These are phyloP conservation scores for Neria commutata DNA, from an alignment of 2,888 invertebrate genomes.

Conservation along the genomic window DNA sequence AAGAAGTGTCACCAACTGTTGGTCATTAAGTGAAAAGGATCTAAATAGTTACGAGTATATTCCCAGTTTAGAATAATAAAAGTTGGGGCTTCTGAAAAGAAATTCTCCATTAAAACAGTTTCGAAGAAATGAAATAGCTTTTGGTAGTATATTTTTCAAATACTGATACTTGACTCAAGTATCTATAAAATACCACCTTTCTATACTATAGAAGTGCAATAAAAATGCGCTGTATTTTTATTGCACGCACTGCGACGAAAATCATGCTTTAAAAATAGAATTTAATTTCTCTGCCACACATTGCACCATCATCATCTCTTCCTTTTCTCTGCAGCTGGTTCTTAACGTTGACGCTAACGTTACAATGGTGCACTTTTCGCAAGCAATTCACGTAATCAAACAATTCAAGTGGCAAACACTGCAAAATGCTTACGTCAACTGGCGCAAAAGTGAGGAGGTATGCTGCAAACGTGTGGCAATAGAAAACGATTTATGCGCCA, in stretches of 20 bases:
- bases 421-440: constrained; percentile 58
- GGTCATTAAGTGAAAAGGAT: too few relatives aligned
- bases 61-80: too few relatives aligned
- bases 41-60: too few relatives aligned
- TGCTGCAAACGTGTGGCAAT: constrained; percentile 30
- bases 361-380: constrained; percentile 40
- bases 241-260: too few relatives aligned
- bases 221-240: neutral
- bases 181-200: neutral
- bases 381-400: constrained; percentile 59
- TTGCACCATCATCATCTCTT: too few relatives aligned
- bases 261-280: constrained; percentile 4
- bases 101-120: too few relatives aligned
- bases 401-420: constrained; percentile 60
- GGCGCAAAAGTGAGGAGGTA: constrained; percentile 42
- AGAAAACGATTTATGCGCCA: constrained; percentile 56
- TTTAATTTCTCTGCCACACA: too few relatives aligned
- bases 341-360: too few relatives aligned
- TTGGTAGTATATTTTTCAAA: neutral
- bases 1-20: too few relatives aligned
- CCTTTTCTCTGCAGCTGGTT: neutral
- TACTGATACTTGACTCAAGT: neutral
- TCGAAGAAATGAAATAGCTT: too few relatives aligned
- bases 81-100: too few relatives aligned
- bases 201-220: neutral